Conservation (phyloP, 1,140 invertebrate genomes). For the Drosophila varians region DNA sequence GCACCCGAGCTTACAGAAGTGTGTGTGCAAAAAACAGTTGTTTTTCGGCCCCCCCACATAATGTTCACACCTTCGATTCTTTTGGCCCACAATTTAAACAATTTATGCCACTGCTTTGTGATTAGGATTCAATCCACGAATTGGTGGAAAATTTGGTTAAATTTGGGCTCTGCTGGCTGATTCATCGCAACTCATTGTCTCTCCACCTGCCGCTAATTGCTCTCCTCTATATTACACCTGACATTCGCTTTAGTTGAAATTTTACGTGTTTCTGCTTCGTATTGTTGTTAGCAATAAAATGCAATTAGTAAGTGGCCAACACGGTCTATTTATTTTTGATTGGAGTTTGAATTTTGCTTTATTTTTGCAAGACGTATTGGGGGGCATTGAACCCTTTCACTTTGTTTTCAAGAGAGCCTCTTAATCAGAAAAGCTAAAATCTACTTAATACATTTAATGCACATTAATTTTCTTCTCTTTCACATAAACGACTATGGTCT, state of each 20-base stretch:
- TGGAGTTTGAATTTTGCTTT: slow-evolving; percentile 11
- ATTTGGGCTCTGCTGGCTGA: background rate
- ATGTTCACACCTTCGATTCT: slow-evolving; percentile 16
- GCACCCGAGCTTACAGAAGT: slow-evolving; percentile 6
- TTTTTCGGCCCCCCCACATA: slow-evolving; percentile 9
- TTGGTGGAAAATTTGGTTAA: background rate
- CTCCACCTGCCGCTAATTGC: slow-evolving; percentile 26
- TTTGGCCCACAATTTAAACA: slow-evolving; percentile 4
- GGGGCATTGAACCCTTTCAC: slow-evolving; percentile 68
- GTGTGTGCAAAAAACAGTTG: slow-evolving; percentile 33
- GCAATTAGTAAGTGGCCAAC: slow-evolving; percentile 39
- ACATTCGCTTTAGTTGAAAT: slow-evolving; percentile 32
- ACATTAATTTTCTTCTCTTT: too few species aligned
- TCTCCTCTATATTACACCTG: slow-evolving; percentile 36
- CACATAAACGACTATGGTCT: background rate
- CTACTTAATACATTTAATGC: too few species aligned
- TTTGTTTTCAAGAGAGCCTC: slow-evolving; percentile 14
- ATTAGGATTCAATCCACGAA: slow-evolving; percentile 29
- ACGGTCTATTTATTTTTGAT: slow-evolving; percentile 59
- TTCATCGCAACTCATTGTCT: background rate
- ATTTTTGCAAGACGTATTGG: slow-evolving; percentile 20
- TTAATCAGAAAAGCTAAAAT: background rate
- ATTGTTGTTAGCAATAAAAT: slow-evolving; percentile 15
- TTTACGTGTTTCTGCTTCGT: slow-evolving; percentile 10
- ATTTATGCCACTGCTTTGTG: slow-evolving; percentile 14